Evolutionary conservation across 2,797 vertebrate species (phyloP).

Genomic region (Sebastes diploproa): DNA sequence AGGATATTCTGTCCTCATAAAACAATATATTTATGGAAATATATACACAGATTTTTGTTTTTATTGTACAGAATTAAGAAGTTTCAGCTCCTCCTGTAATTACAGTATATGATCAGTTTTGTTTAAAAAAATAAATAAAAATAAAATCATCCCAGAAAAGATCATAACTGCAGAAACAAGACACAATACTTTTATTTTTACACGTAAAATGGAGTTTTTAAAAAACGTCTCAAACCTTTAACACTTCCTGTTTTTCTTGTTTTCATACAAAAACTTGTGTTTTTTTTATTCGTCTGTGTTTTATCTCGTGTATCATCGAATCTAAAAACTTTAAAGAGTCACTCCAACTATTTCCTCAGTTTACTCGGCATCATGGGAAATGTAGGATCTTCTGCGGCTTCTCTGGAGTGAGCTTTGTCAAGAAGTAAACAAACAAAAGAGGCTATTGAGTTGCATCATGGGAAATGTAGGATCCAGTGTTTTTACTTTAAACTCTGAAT

Average conservation of each 20-base stretch:
- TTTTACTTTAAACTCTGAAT: no score
- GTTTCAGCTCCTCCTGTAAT: neutral
- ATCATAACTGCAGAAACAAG: neutral
- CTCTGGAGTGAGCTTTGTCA: neutral
- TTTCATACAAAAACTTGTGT: neutral
- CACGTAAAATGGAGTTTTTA: neutral
- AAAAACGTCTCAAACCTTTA: neutral
- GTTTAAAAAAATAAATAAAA: neutral
- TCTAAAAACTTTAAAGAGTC: neutral
- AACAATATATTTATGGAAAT: neutral
- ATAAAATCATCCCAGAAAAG: neutral
- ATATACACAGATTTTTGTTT: neutral
- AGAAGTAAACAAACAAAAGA: no score
- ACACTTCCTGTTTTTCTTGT: neutral
- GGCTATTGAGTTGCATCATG: no score
- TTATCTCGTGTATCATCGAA: neutral
- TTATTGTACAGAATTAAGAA: slow-evolving; percentile 17
- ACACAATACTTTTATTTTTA: neutral
- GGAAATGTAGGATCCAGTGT: no score
- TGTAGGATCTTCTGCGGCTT: neutral
- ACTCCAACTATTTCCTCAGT: neutral
- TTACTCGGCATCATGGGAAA: neutral
- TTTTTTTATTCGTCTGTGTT: neutral
- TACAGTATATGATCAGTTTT: neutral
- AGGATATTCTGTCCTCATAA: neutral